Evolutionary conservation across 2,888 invertebrate species (phyloP).

Genomic region (Protodeltote pygarga): DNA sequence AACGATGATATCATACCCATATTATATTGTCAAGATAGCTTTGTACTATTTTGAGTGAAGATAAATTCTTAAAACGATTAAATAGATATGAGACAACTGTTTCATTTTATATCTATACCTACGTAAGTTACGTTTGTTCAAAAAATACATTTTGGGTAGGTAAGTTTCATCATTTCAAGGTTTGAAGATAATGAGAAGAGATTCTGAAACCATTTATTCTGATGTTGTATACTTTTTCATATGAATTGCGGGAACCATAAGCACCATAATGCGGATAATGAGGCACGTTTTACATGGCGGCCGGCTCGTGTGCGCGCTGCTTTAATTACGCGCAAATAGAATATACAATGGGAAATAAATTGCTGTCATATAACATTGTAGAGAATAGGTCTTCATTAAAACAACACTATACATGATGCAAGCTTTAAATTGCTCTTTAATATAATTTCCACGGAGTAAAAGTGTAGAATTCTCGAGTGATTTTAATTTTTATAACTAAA

Average conservation of each 20-base stretch:
- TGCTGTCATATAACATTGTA: constrained; percentile 39
- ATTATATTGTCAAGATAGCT: constrained; percentile 31
- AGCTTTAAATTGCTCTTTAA: constrained; percentile 10
- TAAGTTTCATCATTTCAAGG: too few relatives aligned
- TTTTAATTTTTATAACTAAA: constrained; percentile 21
- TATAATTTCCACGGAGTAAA: constrained; percentile 15
- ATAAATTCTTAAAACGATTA: constrained; percentile 30
- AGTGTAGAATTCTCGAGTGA: constrained; percentile 10
- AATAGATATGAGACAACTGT: constrained; percentile 9
- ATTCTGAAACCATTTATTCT: too few relatives aligned
- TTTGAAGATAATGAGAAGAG: too few relatives aligned
- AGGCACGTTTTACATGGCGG: constrained; percentile 60
- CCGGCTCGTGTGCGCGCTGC: constrained; percentile 45
- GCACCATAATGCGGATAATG: constrained; percentile 61
- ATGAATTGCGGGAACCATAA: constrained; percentile 44
- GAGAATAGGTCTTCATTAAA: constrained; percentile 37
- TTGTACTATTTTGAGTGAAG: constrained; percentile 7
- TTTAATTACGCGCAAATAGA: constrained; percentile 56
- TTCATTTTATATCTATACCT: too few relatives aligned
- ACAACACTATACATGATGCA: constrained; percentile 6
- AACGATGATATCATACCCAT: constrained; percentile 20
- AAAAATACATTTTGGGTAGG: too few relatives aligned
- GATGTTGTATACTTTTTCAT: constrained; percentile 39
- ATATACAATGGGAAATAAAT: constrained; percentile 56
- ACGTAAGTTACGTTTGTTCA: too few relatives aligned